Conservation (phyloP, 2,797 vertebrate species). For the Coregonus suidteri region DNA sequence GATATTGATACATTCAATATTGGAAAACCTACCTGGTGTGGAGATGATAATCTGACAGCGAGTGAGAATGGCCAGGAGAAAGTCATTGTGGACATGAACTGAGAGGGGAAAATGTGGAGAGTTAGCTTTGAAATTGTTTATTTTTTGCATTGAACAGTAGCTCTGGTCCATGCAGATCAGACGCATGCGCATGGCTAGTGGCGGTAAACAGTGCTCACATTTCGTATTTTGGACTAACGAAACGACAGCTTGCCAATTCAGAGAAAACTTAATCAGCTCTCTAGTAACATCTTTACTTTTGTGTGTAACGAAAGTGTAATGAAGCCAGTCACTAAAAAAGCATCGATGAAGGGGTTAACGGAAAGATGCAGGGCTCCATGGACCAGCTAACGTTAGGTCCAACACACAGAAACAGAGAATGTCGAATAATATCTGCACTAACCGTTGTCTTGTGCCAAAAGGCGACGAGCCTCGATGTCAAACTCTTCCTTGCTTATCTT, state of each 20-base stretch:
- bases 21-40: constrained; percentile 80
- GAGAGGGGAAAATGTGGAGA: constrained; percentile 30
- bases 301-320: not conserved
- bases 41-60: constrained; percentile 93
- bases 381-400: not conserved
- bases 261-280: too few relatives aligned
- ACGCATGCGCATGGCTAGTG: too few relatives aligned
- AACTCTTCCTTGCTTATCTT: constrained; percentile 99
- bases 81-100: constrained; percentile 98
- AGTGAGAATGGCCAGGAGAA: constrained; percentile 95
- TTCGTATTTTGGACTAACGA: too few relatives aligned
- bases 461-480: constrained; percentile 91
- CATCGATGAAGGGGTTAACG: not conserved
- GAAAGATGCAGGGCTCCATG: not conserved
- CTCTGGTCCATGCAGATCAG: not conserved
- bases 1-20: not conserved
- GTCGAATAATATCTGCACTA: constrained; percentile 29
- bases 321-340: not conserved
- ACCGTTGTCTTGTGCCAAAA: constrained; percentile 95
- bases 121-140: not conserved
- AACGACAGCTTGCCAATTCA: too few relatives aligned
- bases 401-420: not conserved
- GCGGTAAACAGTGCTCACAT: too few relatives aligned
- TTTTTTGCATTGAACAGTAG: not conserved
- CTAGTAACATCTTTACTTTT: not conserved